Percentiles rank a stretch among this genome's conserved stretches.
phyloP scores from a whole-genome alignment of 2,888 invertebrate species.

The Cerceris rybyensis region DNA sequence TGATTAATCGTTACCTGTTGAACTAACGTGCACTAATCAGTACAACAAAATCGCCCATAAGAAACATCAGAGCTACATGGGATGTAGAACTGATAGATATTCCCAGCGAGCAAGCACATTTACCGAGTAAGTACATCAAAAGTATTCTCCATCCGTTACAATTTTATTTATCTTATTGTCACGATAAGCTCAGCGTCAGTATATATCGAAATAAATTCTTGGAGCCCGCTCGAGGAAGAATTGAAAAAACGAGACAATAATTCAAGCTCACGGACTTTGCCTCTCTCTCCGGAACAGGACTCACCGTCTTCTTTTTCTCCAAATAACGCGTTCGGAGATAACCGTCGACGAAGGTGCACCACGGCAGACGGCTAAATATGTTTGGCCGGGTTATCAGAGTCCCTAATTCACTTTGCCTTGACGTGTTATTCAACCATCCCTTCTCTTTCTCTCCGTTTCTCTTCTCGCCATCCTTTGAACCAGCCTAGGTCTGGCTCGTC shows the following conservation, averaged over 20 bases:
- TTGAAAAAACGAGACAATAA: not conserved
- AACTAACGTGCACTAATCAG: too few species aligned
- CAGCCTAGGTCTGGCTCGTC: not conserved
- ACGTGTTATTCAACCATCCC: slow-evolving; percentile 65
- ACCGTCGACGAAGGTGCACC: not conserved
- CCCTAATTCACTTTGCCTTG: slow-evolving; percentile 70
- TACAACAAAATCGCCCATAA: too few species aligned
- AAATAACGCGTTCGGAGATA: slow-evolving; percentile 16
- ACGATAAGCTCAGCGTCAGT: too few species aligned
- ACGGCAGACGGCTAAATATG: slow-evolving; percentile 66
- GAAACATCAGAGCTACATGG: too few species aligned
- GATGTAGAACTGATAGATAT: too few species aligned
- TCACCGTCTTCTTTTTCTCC: not conserved
- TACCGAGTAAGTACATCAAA: too few species aligned
- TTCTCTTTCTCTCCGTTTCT: not conserved
- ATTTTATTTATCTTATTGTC: too few species aligned
- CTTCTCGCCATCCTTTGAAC: not conserved
- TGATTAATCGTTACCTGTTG: too few species aligned
- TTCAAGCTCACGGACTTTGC: not conserved
- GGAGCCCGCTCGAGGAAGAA: too few species aligned
- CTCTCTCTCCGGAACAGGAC: not conserved
- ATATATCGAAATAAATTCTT: too few species aligned
- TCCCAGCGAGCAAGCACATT: too few species aligned
- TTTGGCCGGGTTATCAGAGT: slow-evolving; percentile 67
- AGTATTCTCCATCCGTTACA: too few species aligned